Evolutionary conservation across 2,797 vertebrate species (phyloP).

Genomic region (Paedocypris micromegethes): DNA sequence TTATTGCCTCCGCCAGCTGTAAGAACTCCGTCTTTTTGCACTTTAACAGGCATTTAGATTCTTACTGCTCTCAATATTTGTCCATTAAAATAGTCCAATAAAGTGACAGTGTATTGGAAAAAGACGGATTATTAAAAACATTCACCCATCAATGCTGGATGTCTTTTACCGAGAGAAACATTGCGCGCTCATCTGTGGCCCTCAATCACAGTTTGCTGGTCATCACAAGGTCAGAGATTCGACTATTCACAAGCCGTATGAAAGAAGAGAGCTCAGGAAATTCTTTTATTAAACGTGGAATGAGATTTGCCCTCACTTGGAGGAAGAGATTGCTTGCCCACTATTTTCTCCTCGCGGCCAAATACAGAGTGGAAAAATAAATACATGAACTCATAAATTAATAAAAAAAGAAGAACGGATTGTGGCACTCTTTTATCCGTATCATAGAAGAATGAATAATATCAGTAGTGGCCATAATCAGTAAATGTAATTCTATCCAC

Average conservation of each 20-base stretch:
- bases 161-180: background rate
- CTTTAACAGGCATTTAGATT: too few relatives aligned
- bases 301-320: slow-evolving; percentile 15
- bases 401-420: background rate
- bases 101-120: too few relatives aligned
- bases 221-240: slow-evolving; percentile 19
- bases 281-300: slow-evolving; percentile 18
- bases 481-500: background rate
- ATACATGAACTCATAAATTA: slow-evolving; percentile 6
- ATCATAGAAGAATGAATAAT: background rate
- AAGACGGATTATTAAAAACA: too few relatives aligned
- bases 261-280: slow-evolving; percentile 23
- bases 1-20: background rate
- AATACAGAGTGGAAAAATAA: background rate
- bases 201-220: slow-evolving; percentile 15
- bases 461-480: background rate
- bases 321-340: slow-evolving; percentile 9
- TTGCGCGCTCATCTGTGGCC: slow-evolving; percentile 3
- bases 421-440: background rate
- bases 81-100: too few relatives aligned
- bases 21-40: too few relatives aligned
- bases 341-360: background rate
- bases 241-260: slow-evolving; percentile 13
- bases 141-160: too few relatives aligned
- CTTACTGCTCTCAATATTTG: too few relatives aligned